phyloP scores from a whole-genome alignment of 2,113 vertebrate species.

The Crotalus tigris region DNA sequence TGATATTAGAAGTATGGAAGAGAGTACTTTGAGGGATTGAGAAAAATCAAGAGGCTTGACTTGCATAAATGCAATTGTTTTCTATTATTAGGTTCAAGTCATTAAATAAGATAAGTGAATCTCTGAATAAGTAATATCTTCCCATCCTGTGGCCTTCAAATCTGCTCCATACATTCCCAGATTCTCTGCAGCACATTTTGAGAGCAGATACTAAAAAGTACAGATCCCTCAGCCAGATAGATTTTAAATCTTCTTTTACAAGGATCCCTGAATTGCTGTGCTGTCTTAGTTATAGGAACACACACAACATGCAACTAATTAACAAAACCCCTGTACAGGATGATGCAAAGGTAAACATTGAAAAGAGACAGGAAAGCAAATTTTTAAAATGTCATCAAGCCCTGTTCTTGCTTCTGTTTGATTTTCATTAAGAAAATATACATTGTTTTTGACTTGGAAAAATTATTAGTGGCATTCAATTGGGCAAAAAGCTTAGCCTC shows the following conservation, averaged over 20 bases:
- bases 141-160: not conserved
- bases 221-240: constrained; percentile 44
- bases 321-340: constrained; percentile 65
- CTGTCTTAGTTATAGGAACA: constrained; percentile 35
- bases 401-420: constrained; percentile 54
- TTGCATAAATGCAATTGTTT: not conserved
- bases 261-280: constrained; percentile 17
- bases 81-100: not conserved
- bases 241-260: constrained; percentile 56
- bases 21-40: not conserved
- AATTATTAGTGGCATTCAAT: constrained; percentile 69
- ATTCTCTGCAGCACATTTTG: not conserved
- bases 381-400: constrained; percentile 64
- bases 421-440: constrained; percentile 75
- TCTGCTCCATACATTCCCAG: not conserved
- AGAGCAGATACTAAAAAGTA: constrained; percentile 33
- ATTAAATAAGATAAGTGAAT: not conserved
- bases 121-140: not conserved
- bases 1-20: not conserved
- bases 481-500: constrained; percentile 65
- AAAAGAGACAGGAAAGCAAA: constrained; percentile 56
- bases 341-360: constrained; percentile 72
- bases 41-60: not conserved
- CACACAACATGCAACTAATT: constrained; percentile 63
- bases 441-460: constrained; percentile 73